Evolutionary conservation across 1,140 invertebrate genomes (phyloP), one percentile per base, ranked within the genome.

Genomic region (Zaprionus vittiger): DNA sequence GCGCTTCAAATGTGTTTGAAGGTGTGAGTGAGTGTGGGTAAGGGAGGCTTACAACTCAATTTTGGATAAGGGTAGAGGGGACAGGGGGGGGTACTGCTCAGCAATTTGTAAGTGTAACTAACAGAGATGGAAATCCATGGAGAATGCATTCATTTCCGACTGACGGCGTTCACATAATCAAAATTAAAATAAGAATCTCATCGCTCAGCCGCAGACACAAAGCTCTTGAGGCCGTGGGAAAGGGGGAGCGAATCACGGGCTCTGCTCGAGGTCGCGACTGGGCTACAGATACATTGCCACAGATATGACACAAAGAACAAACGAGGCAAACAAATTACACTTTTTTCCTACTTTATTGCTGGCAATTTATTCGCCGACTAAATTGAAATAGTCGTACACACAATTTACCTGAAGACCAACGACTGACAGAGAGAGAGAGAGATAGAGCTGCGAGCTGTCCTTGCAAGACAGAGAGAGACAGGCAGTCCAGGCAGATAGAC

Each of bases 161-260:
- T 63, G 65, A 41, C 55, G 63, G 38, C 56, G 38, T 57, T 67
- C 69, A 82, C 81, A 84, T 79, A 81, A 89, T 85, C 85, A 90
- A 89, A 89, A 89, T 89, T 89, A 89, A 90, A 89, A 89, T 89
- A 89, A 89, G 85, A 90, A 81, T 80, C 85, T 85, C 85, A 89
- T 89, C 81, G 75, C 85, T 89, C 85, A 90, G 79, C 49, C 69
- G 79, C 85, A 89, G 84, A 79, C 75, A 71, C 47, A 56, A 22
- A 56, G 9, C n/a, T 7, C 26, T 34, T 34, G 11, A 24, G 26
- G 22, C 14, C 3, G 52, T 20, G n/a, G 20, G 38, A 14, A 47
- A 38, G 47, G 62, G 31, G 75, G 72, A 26, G 37, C 28, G 28
- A 31, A 9, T 7, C n/a, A 9, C n/a, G 26, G 28, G 17, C 31